Evolutionary conservation across 1,140 invertebrate species (phyloP).

Genomic region (Diuraphis noxia): DNA sequence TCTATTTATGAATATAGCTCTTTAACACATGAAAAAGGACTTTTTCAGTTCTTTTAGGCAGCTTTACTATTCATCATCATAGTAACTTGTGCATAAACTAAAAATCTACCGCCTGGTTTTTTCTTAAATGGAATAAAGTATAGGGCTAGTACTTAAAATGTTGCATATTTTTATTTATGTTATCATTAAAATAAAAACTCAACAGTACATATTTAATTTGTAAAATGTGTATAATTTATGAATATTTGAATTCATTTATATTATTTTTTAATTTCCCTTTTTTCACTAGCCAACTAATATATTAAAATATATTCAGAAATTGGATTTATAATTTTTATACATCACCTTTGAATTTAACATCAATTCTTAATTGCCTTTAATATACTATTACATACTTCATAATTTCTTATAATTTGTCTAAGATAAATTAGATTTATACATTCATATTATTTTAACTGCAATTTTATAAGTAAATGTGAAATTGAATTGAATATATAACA

Average conservation of each 20-base stretch:
- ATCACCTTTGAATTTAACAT: background rate
- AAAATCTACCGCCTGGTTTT: background rate
- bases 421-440: background rate
- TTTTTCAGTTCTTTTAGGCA: background rate
- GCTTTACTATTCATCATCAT: background rate
- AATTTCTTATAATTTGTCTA: background rate
- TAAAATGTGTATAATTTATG: background rate
- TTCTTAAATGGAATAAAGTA: background rate
- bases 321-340: background rate
- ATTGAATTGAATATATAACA: background rate
- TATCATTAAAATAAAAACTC: background rate
- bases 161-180: background rate
- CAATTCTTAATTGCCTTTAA: background rate
- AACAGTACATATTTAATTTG: background rate
- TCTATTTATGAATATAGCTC: background rate
- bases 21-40: background rate
- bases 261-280: background rate
- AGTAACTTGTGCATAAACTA: background rate
- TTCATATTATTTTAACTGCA: background rate
- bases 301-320: background rate
- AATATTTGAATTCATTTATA: background rate
- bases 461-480: background rate
- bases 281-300: background rate
- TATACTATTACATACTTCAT: background rate
- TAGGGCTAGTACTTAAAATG: background rate